These are phyloP conservation scores for Diglossa cyanea DNA, from an alignment of 2,797 vertebrate species.

Conservation along the genomic window DNA sequence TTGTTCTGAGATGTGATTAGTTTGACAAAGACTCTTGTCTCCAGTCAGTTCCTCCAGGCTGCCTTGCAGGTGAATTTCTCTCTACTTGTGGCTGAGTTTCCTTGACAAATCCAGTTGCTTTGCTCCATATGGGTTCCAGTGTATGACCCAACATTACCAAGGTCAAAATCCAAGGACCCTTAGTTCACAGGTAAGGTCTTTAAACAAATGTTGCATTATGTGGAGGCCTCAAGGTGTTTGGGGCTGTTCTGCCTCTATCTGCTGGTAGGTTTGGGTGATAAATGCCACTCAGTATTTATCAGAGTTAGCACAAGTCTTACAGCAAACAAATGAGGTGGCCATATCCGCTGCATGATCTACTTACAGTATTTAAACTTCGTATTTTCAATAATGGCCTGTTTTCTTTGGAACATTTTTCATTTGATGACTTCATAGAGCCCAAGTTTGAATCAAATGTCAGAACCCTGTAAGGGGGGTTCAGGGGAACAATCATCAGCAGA, in stretches of 20 bases:
- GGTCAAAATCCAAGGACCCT: neutral
- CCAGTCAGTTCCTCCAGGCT: neutral
- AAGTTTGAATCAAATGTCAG: neutral
- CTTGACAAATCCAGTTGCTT: neutral
- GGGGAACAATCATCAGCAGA: neutral
- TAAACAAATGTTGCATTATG: neutral
- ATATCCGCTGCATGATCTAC: neutral
- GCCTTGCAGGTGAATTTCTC: neutral
- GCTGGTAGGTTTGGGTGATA: neutral
- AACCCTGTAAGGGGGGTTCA: accelerated
- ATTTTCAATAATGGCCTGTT: neutral
- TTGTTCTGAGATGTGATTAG: neutral
- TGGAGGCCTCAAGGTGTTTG: neutral
- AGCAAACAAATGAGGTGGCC: neutral
- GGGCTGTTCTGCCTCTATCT: accelerated
- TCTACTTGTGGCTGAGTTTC: neutral
- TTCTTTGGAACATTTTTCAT: neutral
- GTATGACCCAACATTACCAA: neutral
- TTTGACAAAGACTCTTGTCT: neutral
- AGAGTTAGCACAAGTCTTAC: neutral
- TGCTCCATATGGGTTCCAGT: neutral
- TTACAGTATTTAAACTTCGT: neutral
- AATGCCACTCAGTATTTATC: neutral
- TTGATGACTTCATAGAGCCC: neutral
- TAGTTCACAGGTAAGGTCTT: neutral